Conservation (phyloP, 2,888 invertebrate genomes). For the Epistrophella euchroma region DNA sequence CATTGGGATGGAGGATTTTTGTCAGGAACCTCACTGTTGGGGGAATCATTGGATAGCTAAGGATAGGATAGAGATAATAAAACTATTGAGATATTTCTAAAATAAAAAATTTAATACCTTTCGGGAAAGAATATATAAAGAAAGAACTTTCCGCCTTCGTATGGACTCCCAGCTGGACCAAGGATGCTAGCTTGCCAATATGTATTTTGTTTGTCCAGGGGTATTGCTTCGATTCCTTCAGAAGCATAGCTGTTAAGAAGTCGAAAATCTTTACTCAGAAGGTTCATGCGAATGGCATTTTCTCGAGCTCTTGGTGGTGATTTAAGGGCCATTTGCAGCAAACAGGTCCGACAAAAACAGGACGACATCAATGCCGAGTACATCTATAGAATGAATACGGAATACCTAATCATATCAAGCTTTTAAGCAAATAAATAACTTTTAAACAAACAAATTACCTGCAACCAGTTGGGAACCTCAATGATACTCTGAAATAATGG, state of each 20-base stretch:
- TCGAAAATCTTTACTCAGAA: slow-evolving; percentile 90
- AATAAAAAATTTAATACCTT: slow-evolving; percentile 84
- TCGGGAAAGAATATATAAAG: slow-evolving; percentile 95
- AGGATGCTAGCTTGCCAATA: slow-evolving; percentile 98
- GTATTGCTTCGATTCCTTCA: slow-evolving; percentile 84
- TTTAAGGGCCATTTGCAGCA: slow-evolving; percentile 92
- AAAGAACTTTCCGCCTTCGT: slow-evolving; percentile 96
- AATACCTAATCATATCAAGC: not conserved
- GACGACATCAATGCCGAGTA: slow-evolving; percentile 89
- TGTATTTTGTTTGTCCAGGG: slow-evolving; percentile 83
- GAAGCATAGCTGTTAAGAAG: slow-evolving; percentile 82
- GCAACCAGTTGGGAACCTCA: slow-evolving; percentile 91
- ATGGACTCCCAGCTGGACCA: slow-evolving; percentile 96
- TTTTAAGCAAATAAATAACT: not conserved
- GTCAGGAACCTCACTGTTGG: slow-evolving; percentile 96
- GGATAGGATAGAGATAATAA: not conserved
- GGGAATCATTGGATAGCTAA: slow-evolving; percentile 94
- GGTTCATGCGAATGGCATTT: slow-evolving; percentile 92
- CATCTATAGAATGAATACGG: slow-evolving; percentile 84
- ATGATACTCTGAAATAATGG: slow-evolving; percentile 92
- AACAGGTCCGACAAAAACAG: slow-evolving; percentile 93
- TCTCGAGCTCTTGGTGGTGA: slow-evolving; percentile 88
- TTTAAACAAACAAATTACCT: slow-evolving; percentile 85
- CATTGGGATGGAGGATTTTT: slow-evolving; percentile 96
- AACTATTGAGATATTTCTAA: not conserved